phyloP scores from a whole-genome alignment of 2,797 vertebrate genomes.

The Holocentrus rufus region DNA sequence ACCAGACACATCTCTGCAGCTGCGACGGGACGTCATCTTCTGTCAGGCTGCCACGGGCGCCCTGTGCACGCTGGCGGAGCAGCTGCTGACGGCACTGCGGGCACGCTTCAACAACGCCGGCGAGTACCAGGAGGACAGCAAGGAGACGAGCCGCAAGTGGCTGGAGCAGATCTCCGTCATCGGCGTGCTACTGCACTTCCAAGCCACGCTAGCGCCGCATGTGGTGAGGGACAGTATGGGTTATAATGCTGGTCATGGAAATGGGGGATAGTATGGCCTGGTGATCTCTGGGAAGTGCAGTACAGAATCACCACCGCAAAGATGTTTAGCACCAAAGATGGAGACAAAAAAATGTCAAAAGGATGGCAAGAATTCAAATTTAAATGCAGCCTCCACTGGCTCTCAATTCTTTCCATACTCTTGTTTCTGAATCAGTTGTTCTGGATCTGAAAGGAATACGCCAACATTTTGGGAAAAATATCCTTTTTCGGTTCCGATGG shows the following conservation, averaged over 20 bases:
- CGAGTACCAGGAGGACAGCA: constrained; percentile 95
- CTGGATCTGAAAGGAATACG: too few species aligned
- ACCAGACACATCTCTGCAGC: constrained; percentile 93
- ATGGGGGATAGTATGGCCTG: too few species aligned
- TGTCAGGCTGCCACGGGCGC: constrained; percentile 93
- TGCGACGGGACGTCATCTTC: constrained; percentile 93
- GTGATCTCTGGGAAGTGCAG: too few species aligned
- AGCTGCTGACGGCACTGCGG: constrained; percentile 90
- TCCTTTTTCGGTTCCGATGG: too few species aligned
- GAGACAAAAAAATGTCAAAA: too few species aligned
- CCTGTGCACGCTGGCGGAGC: constrained; percentile 92
- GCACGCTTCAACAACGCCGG: constrained; percentile 95
- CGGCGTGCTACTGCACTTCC: constrained; percentile 91
- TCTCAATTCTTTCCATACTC: too few species aligned
- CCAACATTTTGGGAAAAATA: too few species aligned
- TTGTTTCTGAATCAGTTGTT: background rate
- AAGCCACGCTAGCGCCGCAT: constrained; percentile 88
- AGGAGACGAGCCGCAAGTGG: constrained; percentile 98
- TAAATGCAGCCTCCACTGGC: too few species aligned
- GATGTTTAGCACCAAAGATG: too few species aligned
- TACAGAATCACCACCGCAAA: too few species aligned
- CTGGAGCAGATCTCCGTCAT: constrained; percentile 94
- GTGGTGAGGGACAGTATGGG: constrained; percentile 82
- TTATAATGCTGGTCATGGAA: background rate
- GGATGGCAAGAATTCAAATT: too few species aligned